Evolutionary conservation across 2,797 vertebrate genomes (phyloP), one percentile per base, ranked within the genome.

Genomic region (Microchirus variegatus): DNA sequence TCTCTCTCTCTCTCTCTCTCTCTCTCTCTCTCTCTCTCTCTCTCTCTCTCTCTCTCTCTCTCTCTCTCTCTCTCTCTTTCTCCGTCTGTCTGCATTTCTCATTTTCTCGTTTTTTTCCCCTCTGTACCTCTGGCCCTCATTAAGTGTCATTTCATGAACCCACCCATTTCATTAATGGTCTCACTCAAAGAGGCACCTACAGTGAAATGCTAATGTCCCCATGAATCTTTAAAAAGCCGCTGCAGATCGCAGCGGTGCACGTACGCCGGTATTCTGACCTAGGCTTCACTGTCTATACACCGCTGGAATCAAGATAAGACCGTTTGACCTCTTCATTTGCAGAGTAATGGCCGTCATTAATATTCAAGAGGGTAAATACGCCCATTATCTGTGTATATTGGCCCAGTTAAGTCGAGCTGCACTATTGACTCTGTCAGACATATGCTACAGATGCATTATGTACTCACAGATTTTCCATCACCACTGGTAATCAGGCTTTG

Each of bases 171-270:
- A 79, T 79, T 87, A 82, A 63, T 59, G 45, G 48, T 54, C 62
- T 63, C 61, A 54, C 66, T 73, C 70, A 78, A 49, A 73, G 64
- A 65, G 66, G 53, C 59, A 67, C 62, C 54, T 73, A 58, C 63
- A 71, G 57, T 70, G 54, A 87, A 83, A 91, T 89, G 87, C 67
- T 84, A 91, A 90, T 89, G 81, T 42, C 53, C 48, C 73, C 53
- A 86, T 90, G 69, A 90, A 90, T 90, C 73, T 92, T 92, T 91
- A 76, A 89, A 83, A 70, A 57, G 71, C 73, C 53, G 16, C 38
- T 57, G 63, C 66, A 84, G 73, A 90, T 84, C 81, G 58, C 71
- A 55, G 37, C 70, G 53, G 37, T 63, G 59, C 85, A 83, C 82
- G 80, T 77, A 70, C 73, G 56, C 79, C 59, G 70, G 49, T 75